Base-by-base conservation (phyloP, 2,113 vertebrate species). In the Spea bombifrons region DNA sequence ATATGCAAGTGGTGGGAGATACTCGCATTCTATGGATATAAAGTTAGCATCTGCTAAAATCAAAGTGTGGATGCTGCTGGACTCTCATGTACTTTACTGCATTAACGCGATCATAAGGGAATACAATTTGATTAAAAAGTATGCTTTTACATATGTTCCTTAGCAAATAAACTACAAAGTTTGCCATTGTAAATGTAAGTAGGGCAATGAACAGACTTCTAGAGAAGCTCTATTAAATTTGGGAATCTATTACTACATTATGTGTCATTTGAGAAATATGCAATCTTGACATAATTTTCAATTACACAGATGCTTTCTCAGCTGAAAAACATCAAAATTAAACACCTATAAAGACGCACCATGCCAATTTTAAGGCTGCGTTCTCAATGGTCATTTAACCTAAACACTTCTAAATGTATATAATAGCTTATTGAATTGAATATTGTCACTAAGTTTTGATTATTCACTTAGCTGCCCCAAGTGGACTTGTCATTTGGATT, bases 221-320 rank as follows among this genome's bases (percentile, higher is more conserved):
- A 5, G 75, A 61, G 53, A 50, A 70, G 67, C 46, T 63, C 67
- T 77, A 77, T 70, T 77, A 70, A 77, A 70, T 63, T 63, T 71
- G 17, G 6, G 67, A 77, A 50, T 61, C 66, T 66, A 72, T 72
- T 48, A 72, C n/a, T 78, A 48, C 48, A 72, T 71, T 78, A 70
- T 71, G 53, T 49, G 66, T 49, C 76, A 66, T 48, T 45, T 66
- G 69, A 69, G 69, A 78, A 78, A 71, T 72, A 55, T 72, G 8
- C 64, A 46, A 55, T 78, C 59, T 65, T 72, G 53, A 78, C 72
- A 66, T 72, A 78, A 78, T 72, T 72, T 78, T 55, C 66, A 78
- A 72, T 78, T 71, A 52, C 76, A 78, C 12, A 66, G 16, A 55
- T 45, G 46, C 15, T 44, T 17, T 68, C 66, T 17, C 64, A 74